A percentile compares a stretch with the other conserved stretches of the same genome.
phyloP scores from a whole-genome alignment of 2,113 vertebrate genomes.

The Clarias magur region DNA sequence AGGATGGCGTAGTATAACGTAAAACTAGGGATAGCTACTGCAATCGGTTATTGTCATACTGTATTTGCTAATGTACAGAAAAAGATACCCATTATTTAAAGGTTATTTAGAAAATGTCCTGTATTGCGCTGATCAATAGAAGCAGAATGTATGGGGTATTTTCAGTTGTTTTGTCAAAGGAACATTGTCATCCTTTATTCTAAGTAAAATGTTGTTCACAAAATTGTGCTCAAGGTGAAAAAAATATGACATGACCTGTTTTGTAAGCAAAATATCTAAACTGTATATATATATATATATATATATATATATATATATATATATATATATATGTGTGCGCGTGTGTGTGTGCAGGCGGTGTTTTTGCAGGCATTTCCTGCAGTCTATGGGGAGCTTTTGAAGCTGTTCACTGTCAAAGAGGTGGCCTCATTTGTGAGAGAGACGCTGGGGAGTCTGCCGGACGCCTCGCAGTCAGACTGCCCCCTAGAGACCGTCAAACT shows the following conservation, averaged over 20 bases:
- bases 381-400: conserved; percentile 88
- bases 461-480: conserved; percentile 83
- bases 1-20: neutral
- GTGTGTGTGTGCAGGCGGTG: conserved; percentile 76
- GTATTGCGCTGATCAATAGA: neutral
- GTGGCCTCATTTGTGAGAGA: conserved; percentile 93
- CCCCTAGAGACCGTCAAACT: conserved; percentile 91
- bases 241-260: neutral
- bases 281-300: too few species aligned
- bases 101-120: neutral
- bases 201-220: neutral
- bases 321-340: too few species aligned
- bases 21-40: neutral
- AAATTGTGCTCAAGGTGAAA: neutral
- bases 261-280: too few species aligned
- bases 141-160: neutral
- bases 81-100: neutral
- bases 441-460: conserved; percentile 89
- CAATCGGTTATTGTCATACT: neutral
- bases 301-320: too few species aligned
- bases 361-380: conserved; percentile 94
- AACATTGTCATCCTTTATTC: neutral
- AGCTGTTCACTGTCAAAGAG: conserved; percentile 92
- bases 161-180: neutral
- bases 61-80: neutral